Base-by-base conservation (phyloP, 30 jellyfish, hydroid and myxozoan species). In the Pelagia noctiluca region DNA sequence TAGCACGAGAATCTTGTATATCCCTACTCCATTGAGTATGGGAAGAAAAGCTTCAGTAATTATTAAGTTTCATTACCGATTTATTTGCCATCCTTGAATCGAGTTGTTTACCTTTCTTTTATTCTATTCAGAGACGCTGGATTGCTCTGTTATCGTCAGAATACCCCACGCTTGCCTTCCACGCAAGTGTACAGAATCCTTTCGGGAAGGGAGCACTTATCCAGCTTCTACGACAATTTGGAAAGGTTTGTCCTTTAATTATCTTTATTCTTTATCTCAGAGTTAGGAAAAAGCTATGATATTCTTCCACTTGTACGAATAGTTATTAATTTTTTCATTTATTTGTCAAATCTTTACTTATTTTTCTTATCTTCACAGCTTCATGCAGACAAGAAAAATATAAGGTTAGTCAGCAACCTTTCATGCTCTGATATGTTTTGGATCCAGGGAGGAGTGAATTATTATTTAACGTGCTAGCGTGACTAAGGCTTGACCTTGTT, bases 201-300 rank as follows among this genome's bases (percentile, higher is more conserved):
- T 95, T 95, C 86, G 99, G 99, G 1, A 95, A 95, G 90, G 98
- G 97, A 22, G 99, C 99, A 4, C 81, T 95, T 3, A 89, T 95
- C 35, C 98, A 95, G 70, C 91, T 95, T 36, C 87, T 95, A 4
- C 88, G 99, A 12, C 99, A 95, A 68, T 95, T 95, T 83, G 97
- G 98, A 67, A 95, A 95, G 89, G 99, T 95, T 42, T 16, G 89
- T 50, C 81, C 0, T 0, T 3, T 75, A 52, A 50, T 25, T 0
- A 8, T 0, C 8, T 37, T 0, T 0, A 42, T 49, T 1, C 31
- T 1, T 37, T 13, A 36, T 16, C 33, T 0, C 16, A 10, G 48
- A 21, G 0, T 46, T 19, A 35, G 60, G 25, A 1, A 24, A 25
- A 8, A 4, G 68, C 68, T 19, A 2, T 19, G 2, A 2, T 4